Conservation (phyloP, 2,888 invertebrate genomes). For the Meta bourneti region DNA sequence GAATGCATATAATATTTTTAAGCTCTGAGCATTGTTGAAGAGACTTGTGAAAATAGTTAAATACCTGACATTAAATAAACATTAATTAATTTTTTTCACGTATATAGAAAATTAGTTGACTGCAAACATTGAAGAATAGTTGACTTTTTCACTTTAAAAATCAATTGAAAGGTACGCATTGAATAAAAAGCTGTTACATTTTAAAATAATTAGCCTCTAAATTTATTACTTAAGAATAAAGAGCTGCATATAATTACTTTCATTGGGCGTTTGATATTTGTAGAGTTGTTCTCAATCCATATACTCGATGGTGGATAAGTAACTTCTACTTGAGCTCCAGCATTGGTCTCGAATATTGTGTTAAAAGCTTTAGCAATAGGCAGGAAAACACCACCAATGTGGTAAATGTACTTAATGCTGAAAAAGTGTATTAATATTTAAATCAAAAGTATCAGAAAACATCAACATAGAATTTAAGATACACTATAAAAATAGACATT, state of each 20-base stretch:
- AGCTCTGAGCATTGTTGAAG: too few relatives aligned
- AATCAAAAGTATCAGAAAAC: background rate
- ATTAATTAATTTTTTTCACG: too few relatives aligned
- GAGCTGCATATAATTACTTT: slow-evolving; percentile 25
- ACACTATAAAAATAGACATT: background rate
- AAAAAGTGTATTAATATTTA: background rate
- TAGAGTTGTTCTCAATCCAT: slow-evolving; percentile 73
- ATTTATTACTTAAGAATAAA: background rate
- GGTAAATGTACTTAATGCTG: slow-evolving; percentile 55
- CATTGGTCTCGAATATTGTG: slow-evolving; percentile 44
- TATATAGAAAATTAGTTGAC: too few relatives aligned
- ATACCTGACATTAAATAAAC: too few relatives aligned
- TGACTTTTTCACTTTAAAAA: too few relatives aligned
- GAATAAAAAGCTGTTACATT: too few relatives aligned
- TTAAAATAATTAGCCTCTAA: too few relatives aligned
- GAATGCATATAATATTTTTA: too few relatives aligned
- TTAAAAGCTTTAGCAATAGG: slow-evolving; percentile 62
- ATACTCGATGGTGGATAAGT: slow-evolving; percentile 45
- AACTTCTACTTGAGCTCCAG: slow-evolving; percentile 16
- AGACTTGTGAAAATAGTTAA: too few relatives aligned
- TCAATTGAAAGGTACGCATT: too few relatives aligned
- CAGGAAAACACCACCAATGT: slow-evolving; percentile 1
- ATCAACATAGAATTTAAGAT: background rate
- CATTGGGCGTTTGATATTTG: slow-evolving; percentile 61
- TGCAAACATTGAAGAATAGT: too few relatives aligned